Conservation (phyloP, 2,113 vertebrate genomes). For the Albula glossodonta region DNA sequence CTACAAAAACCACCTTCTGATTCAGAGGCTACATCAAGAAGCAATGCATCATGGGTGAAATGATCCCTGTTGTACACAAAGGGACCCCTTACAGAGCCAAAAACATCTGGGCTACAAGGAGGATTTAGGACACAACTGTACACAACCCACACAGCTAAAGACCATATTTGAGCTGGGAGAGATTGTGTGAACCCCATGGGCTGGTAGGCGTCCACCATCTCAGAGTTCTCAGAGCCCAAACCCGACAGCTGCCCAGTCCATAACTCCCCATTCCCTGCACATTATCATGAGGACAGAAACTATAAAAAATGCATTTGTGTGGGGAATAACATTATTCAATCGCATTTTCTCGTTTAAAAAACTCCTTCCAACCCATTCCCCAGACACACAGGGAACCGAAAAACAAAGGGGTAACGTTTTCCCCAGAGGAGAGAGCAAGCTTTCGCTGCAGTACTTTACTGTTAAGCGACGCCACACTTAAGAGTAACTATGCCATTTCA, state of each 20-base stretch:
- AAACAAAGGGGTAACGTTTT: neutral
- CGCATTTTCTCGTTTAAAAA: neutral
- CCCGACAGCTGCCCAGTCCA: neutral
- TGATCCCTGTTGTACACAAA: too few species aligned
- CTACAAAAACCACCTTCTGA: too few species aligned
- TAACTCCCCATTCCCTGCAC: neutral
- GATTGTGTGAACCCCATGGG: neutral
- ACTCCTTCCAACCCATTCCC: neutral
- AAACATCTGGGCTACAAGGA: too few species aligned
- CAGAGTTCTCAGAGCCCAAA: neutral
- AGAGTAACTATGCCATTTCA: neutral
- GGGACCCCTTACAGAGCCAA: too few species aligned
- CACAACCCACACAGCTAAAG: neutral
- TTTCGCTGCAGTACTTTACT: neutral
- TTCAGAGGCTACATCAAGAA: too few species aligned
- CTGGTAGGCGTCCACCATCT: neutral
- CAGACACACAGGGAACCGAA: neutral
- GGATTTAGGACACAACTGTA: too few species aligned
- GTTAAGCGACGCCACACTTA: too few species aligned
- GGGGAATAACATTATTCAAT: neutral
- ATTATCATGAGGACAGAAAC: neutral
- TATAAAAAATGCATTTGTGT: neutral
- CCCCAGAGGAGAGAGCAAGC: neutral
- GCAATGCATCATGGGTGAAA: too few species aligned
- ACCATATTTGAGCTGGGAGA: too few species aligned